Base-by-base conservation (phyloP, 2,888 invertebrate genomes). In the Amphimallon solstitiale region DNA sequence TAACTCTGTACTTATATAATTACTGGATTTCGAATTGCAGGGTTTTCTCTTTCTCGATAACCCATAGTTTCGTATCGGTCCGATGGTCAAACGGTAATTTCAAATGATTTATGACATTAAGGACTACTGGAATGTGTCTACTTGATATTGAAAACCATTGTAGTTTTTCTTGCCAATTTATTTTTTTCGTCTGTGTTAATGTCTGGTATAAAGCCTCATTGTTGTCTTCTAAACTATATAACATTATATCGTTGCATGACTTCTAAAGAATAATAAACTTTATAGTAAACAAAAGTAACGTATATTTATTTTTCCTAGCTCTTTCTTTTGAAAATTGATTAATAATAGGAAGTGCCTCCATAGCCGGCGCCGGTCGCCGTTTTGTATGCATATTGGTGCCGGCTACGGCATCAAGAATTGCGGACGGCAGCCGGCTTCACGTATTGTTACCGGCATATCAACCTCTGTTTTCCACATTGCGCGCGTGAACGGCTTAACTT, bases 161-260 rank as follows among this genome's bases (percentile, higher is more conserved):
- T 40, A 76, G 15, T 38, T 61, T 59, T 62, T 64, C 62, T 45
- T 62, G 73, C 76, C 78, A 80, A 51, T 79, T 71, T 21, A 81
- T 72, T n/a, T 67, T 46, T 60, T 74, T 73, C 2, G 80, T 75
- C 62, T 74, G 70, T 21, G 66, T 67, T 21, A 81, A 34, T 7
- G 68, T 70, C 21, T 76, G 71, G 17, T 70, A 67, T 37, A 80
- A 69, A 9, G 48, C 62, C 38, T 71, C 64, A 56, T 74, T 72
- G 34, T 67, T 71, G 29, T 73, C 70, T 17, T 79, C 70, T 10
- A 74, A 69, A 14, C 59, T 59, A 14, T 40, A 65, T 29, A 65
- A 19, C 38, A 65, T 59, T 7, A 65, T 21, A 40, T 65, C 65
- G 12, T 65, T 49, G 15, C 65, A 65, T 17, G 15, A 15, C 29